Percentiles rank a stretch among this genome's conserved stretches.
phyloP scores from a whole-genome alignment of 2,797 vertebrate species.

The Tinamus major region DNA sequence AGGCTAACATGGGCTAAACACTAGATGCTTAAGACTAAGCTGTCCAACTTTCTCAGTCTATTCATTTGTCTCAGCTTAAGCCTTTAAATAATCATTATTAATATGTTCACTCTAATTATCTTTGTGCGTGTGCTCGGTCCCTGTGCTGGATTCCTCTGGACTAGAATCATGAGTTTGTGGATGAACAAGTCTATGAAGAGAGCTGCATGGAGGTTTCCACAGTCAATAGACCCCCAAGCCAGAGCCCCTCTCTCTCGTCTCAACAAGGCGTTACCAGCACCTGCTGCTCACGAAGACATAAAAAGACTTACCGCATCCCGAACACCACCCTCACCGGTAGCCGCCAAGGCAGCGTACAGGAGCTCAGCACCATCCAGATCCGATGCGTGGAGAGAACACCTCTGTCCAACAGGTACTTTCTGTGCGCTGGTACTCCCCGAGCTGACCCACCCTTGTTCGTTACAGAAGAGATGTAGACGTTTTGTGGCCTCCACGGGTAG shows the following conservation, averaged over 20 bases:
- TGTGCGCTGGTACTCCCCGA: accelerated
- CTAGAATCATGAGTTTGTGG: slow-evolving; percentile 94
- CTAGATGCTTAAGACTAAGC: slow-evolving; percentile 24
- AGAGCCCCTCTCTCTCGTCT: slow-evolving; percentile 88
- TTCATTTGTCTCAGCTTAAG: slow-evolving; percentile 26
- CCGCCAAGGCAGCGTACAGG: slow-evolving; percentile 87
- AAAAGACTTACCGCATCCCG: slow-evolving; percentile 88
- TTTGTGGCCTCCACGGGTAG: not conserved
- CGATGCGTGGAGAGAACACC: slow-evolving; percentile 86
- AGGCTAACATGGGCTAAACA: slow-evolving; percentile 35
- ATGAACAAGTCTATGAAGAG: slow-evolving; percentile 89
- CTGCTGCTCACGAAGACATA: slow-evolving; percentile 88
- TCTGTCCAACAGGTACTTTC: slow-evolving; percentile 87
- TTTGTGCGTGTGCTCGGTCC: not conserved
- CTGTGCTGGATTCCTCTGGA: not conserved
- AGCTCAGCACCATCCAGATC: slow-evolving; percentile 96
- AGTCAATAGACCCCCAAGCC: slow-evolving; percentile 85
- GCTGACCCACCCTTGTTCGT: not conserved
- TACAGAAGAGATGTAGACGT: not conserved
- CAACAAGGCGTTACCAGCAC: slow-evolving; percentile 89
- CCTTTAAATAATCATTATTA: not conserved
- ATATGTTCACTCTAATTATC: not conserved
- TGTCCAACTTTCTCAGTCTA: slow-evolving; percentile 3
- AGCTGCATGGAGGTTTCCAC: slow-evolving; percentile 88
- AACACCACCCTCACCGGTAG: slow-evolving; percentile 83